Conservation (phyloP, 2,888 invertebrate species). For the Agonopterix alstromeriana region DNA sequence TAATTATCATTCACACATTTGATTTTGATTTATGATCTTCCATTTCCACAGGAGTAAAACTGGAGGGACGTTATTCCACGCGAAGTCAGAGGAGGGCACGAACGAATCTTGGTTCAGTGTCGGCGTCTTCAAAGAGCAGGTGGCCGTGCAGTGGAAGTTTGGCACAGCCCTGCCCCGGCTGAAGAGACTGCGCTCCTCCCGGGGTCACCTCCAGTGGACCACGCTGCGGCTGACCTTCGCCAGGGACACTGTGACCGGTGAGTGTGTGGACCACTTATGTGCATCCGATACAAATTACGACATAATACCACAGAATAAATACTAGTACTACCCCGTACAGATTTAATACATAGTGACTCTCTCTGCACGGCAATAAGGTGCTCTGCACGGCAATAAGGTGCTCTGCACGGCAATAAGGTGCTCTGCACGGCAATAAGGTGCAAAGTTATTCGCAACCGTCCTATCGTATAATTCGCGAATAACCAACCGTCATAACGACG, state of each 20-base stretch:
- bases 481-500: too few relatives aligned
- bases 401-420: too few relatives aligned
- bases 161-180: constrained; percentile 43
- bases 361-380: too few relatives aligned
- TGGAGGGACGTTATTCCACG: constrained; percentile 87
- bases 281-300: too few relatives aligned
- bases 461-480: too few relatives aligned
- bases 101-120: constrained; percentile 77
- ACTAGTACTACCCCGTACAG: too few relatives aligned
- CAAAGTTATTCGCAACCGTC: too few relatives aligned
- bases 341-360: too few relatives aligned
- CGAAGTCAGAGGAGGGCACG: constrained; percentile 67
- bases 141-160: constrained; percentile 82
- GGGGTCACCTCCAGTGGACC: constrained; percentile 53
- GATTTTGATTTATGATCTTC: background rate
- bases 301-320: too few relatives aligned
- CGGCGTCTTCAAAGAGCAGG: constrained; percentile 81
- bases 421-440: too few relatives aligned
- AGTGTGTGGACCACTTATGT: background rate
- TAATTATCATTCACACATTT: too few relatives aligned
- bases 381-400: too few relatives aligned
- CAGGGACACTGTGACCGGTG: background rate
- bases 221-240: constrained; percentile 23
- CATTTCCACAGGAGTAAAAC: constrained; percentile 75
- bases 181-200: constrained; percentile 25